These are phyloP conservation scores for Macaria notata DNA, from an alignment of 2,888 invertebrate species.

Conservation along the genomic window DNA sequence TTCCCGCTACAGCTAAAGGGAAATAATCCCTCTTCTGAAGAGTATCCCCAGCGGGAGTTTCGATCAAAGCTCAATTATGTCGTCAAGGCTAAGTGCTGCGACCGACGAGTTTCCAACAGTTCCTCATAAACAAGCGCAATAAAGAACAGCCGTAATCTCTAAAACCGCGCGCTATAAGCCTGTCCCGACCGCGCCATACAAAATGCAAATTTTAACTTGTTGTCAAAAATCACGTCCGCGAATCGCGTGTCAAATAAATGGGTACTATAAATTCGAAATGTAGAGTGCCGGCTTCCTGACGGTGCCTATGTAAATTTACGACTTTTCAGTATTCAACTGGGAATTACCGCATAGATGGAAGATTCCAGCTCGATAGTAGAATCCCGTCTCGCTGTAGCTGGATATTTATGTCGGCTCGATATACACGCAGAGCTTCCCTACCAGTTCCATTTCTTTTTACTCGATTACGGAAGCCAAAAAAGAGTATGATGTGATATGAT, in stretches of 20 bases:
- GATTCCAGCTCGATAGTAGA: constrained; percentile 61
- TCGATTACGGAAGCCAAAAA: background rate
- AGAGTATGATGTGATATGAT: too few species aligned
- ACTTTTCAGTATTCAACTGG: constrained; percentile 71
- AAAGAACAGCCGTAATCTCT: constrained; percentile 33
- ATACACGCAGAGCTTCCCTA: constrained; percentile 22
- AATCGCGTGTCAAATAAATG: constrained; percentile 66
- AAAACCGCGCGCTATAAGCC: constrained; percentile 48
- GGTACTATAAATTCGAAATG: constrained; percentile 64
- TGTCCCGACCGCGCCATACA: constrained; percentile 49
- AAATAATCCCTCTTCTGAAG: constrained; percentile 8
- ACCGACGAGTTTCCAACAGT: constrained; percentile 5
- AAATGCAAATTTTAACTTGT: constrained; percentile 69
- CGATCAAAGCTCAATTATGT: constrained; percentile 16
- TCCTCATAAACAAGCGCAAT: constrained; percentile 25
- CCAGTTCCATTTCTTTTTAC: constrained; percentile 27
- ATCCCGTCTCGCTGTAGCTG: constrained; percentile 40
- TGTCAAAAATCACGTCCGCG: constrained; percentile 72
- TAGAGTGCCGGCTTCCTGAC: constrained; percentile 59
- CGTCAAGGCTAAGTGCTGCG: constrained; percentile 9
- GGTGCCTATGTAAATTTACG: constrained; percentile 71
- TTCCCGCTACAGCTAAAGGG: background rate
- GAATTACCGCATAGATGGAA: constrained; percentile 66
- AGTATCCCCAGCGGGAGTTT: constrained; percentile 1
- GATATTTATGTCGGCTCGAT: constrained; percentile 52